Base-by-base conservation (phyloP, 2,888 invertebrate genomes). In the Tetramorium bicarinatum region DNA sequence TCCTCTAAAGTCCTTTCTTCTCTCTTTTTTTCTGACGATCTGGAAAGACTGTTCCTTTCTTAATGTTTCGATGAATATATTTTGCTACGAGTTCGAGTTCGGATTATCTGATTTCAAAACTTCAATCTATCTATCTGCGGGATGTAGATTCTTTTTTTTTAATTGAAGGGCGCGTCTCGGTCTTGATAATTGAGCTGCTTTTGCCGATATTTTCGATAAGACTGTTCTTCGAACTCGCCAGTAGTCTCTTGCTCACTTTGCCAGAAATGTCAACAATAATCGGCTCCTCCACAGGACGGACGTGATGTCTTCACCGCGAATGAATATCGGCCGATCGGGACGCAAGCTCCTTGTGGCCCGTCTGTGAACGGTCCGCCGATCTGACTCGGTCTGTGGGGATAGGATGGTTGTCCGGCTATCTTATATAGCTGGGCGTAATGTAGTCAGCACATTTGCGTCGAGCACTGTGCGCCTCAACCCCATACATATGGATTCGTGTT, bases 361-460 rank as follows among this genome's bases (percentile, higher is more conserved):
- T 92, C 91, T 92, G 92, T 91, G 91, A 91, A 93, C 93, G 88
- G 92, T 92, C 90, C 91, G 93, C 92, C 93, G 94, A 92, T 93
- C 94, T 90, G 92, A 90, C 92, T 94, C 93, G 92, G 90, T 94
- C 93, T 94, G 94, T 93, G 94, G 92, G 89, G 93, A 92, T 93
- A 91, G 92, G 92, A 93, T 93, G 92, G 92, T 92, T 91, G 90
- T 86, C 89, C 90, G 91, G 91, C 92, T 92, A 93, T 93, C 93
- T 94, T 94, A 93, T 94, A 94, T 94, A 94, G 92, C 59, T 91
- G 87, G 77, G 87, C 88, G 89, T 94, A 94, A 94, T 94, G 94
- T 94, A 94, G 94, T 93, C 94, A 94, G 94, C 94, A 94, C 93
- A 94, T 94, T 94, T 93, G 91, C 92, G 91, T 90, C 89, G 92